Evolutionary conservation across 2,888 invertebrate genomes (phyloP), one percentile per base, ranked within the genome.

Genomic region (Pegoplata infirma): DNA sequence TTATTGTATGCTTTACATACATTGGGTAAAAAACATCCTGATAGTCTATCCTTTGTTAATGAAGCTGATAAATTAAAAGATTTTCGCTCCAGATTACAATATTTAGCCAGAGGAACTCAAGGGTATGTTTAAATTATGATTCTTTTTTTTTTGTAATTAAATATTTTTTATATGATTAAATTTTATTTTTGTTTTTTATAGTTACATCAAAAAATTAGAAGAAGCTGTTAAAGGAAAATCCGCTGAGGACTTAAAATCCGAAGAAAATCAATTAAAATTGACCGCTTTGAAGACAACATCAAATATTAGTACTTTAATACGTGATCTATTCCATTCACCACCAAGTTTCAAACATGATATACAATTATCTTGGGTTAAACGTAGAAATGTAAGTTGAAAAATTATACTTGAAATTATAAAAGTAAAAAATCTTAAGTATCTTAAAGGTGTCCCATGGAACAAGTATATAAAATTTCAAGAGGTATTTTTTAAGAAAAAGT

Each of bases 271-370:
- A 90, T 86, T 95, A 78, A 94, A 94, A 91, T 90, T 94, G 79
- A 92, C 94, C 28, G 97, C 98, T 10, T 91, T 98, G 51, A 96
- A 95, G 88, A 96, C 97, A 5, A 96, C 97, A 64, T 95, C 95
- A 56, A 98, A 98, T 89, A 97, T 98, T 80, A 97, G 96, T 86
- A 92, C 94, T 0, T 91, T 98, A 55, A 97, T 98, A 81, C 95
- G 96, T 88, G 98, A 98, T 90, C 91, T 98, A 82, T 98, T 98
- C 91, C 96, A 97, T 88, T 94, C 94, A 71, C 97, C 98, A 12
- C 98, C 98, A 5, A 94, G 96, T 84, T 98, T 96, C 90, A 98
- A 97, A 88, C 94, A 95, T 84, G 92, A 92, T 83, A 92, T 97
- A 75, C 93, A 93, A 80, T 91, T 96, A 63, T 97, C 96, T 23